phyloP scores from a whole-genome alignment of 2,113 vertebrate species.

The Myanophis thanlyinensis region DNA sequence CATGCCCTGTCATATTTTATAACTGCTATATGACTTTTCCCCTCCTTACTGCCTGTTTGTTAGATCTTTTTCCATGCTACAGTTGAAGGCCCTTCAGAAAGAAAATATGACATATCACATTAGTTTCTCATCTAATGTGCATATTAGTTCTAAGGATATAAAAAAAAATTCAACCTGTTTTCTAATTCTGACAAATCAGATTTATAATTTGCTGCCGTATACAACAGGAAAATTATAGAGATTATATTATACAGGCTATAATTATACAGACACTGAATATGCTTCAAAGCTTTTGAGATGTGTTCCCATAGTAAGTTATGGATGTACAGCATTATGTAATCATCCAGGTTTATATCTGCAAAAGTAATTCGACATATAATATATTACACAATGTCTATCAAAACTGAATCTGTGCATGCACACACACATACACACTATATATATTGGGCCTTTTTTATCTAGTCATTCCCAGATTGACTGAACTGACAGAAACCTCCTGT shows the following conservation, averaged over 20 bases:
- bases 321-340: not conserved
- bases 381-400: not conserved
- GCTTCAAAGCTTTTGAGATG: not conserved
- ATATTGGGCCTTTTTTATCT: not conserved
- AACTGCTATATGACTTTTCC: not conserved
- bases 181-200: not conserved
- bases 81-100: not conserved
- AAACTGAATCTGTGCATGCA: not conserved
- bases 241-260: not conserved
- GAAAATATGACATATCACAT: not conserved
- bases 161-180: not conserved
- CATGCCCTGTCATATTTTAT: not conserved
- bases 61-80: not conserved
- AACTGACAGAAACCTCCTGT: not conserved
- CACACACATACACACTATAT: not conserved
- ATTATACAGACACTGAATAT: not conserved
- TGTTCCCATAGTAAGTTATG: not conserved
- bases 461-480: not conserved
- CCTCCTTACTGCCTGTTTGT: not conserved
- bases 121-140: not conserved
- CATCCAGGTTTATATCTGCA: not conserved
- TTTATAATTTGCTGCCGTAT: not conserved
- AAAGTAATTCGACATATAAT: not conserved
- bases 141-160: not conserved
- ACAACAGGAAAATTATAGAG: not conserved